Base-by-base conservation (phyloP, 2,888 invertebrate genomes). In the Amiota communis region DNA sequence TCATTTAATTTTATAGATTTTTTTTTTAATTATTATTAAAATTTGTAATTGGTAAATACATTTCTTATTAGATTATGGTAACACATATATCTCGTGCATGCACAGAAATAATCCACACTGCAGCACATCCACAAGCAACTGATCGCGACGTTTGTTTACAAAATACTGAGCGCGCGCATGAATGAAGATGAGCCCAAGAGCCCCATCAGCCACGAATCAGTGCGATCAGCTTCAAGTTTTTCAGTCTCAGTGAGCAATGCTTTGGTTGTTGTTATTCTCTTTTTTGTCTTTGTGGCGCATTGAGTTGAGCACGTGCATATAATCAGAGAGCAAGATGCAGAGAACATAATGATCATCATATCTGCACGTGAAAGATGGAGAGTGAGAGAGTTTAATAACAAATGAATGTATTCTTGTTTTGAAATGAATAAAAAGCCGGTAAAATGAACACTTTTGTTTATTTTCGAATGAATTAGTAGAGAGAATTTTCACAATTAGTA, bases 371-470 rank as follows among this genome's bases (percentile, higher is more conserved):
- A 36, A 6, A 0, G 36, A 36, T 61, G 69, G 72, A 71, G 70
- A 23, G 53, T 64, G 47, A 15, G 46, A 69, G 68, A 10, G 71
- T 80, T 76, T 6, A 36, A 36, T 36, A 36, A 36, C 36, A 36
- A 36, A 36, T 36, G 36, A 4, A 6, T 57, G 57, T 10, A 36
- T 36, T 36, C 6, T 36, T 36, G 36, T 6, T 36, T 36, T 36
- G 36, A 36, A 36, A 6, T 36, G 36, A 6, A 20, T 17, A 65
- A 76, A 83, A 82, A 77, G 85, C 82, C 82, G 85, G 82, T 73
- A 80, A 81, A 83, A 81, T 85, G 78, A 82, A 82, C 76, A 36
- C 23, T 59, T 74, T 81, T 85, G 82, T 82, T 82, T 82, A 85
- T 75, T 74, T 85, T 79, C 75, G 75, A 72, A 72, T 74, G 80